Base-by-base conservation (phyloP, 1,140 invertebrate species). In the Contarinia nasturtii region DNA sequence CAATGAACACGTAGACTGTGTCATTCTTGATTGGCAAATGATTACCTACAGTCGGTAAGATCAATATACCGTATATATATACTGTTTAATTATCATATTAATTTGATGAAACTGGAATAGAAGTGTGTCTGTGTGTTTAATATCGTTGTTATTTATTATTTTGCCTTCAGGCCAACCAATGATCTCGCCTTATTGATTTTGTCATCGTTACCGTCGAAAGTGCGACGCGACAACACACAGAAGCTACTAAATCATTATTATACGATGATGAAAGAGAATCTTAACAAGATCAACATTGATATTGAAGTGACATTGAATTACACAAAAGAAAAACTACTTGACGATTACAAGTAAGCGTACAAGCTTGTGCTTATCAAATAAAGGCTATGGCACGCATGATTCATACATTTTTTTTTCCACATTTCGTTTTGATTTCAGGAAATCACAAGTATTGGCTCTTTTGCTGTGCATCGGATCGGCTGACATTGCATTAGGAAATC, bases 1-100 rank as follows among this genome's bases (percentile, higher is more conserved):
- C 27, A 27, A 27, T 27, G 10, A 27, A 27, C 10, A 3, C 27
- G 10, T 27, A 3, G 54, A 59, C 43, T 86, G 82, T 54, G 71
- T 73, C 18, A 79, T 84, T 18, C 60, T 86, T 15, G 82, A 85
- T 57, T 86, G 82, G 82, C 82, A 86, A 67, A 85, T 86, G 82
- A 78, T 84, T 45, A 82, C 80, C 0, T 75, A 82, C 49, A 81
- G 80, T 46, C 65, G 67, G 51, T 67, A 27, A 27, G 61, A 22
- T 10, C 27, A 10, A 27, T 27, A 5, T 27, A 3, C 27, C 27
- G 27, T 5, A 27, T n/a, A n/a, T n/a, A n/a, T n/a, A n/a, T n/a
- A n/a, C n/a, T n/a, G n/a, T n/a, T n/a, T n/a, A n/a, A n/a, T n/a
- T n/a, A 27, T 27, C 27, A 27, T 27, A 27, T 27, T 27, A 27